Evolutionary conservation across 2,113 vertebrate species (phyloP).

Genomic region (Egretta garzetta): DNA sequence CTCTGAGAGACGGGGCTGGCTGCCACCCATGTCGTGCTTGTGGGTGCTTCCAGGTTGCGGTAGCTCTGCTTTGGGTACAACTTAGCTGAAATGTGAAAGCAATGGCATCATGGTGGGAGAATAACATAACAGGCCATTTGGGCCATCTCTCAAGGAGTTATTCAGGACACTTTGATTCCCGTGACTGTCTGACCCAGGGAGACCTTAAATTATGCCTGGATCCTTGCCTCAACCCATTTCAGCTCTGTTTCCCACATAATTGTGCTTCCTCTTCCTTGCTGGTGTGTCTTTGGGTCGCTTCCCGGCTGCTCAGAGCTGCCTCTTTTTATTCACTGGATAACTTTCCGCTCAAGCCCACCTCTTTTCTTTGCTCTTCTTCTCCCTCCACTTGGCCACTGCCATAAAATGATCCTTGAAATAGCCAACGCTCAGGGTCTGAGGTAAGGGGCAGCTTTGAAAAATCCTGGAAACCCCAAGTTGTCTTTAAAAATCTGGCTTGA

Average conservation of each 20-base stretch:
- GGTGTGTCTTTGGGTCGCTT: neutral
- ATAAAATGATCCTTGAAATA: neutral
- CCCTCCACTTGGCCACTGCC: neutral
- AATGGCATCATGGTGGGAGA: neutral
- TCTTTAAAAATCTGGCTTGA: neutral
- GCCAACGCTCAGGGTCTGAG: neutral
- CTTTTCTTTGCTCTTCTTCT: neutral
- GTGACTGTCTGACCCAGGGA: slow-evolving; percentile 18
- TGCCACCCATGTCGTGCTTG: neutral
- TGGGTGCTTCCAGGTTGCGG: neutral
- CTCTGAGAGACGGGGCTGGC: neutral
- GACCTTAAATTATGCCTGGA: slow-evolving; percentile 18
- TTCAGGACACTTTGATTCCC: neutral
- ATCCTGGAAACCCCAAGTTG: neutral
- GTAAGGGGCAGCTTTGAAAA: neutral
- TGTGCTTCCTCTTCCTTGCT: slow-evolving; percentile 34
- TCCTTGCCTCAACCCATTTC: neutral
- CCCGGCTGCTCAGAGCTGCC: neutral
- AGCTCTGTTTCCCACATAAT: slow-evolving; percentile 36
- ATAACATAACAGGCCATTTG: neutral
- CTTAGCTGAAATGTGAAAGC: neutral
- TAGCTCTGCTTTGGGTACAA: neutral
- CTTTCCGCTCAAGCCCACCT: neutral
- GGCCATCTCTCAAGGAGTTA: neutral
- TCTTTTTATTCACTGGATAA: neutral